Evolutionary conservation across 2,888 invertebrate genomes (phyloP).

Genomic region (Mimumesa dahlbomi): DNA sequence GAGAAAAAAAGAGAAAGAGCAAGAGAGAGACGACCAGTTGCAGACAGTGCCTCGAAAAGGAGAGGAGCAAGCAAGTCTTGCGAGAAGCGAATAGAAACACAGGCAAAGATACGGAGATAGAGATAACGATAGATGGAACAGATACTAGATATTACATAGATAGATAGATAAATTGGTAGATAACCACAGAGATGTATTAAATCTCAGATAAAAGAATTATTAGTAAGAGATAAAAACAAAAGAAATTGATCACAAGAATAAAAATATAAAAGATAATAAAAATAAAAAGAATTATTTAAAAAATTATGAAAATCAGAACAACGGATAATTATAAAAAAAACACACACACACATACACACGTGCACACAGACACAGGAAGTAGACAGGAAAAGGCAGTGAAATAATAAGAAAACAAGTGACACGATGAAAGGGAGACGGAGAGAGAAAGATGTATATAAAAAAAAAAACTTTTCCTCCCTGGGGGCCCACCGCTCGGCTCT

Average conservation of each 20-base stretch:
- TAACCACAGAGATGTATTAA: background rate
- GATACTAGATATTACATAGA: constrained; percentile 15
- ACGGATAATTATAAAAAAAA: too few relatives aligned
- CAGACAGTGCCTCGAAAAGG: background rate
- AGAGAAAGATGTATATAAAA: constrained; percentile 7
- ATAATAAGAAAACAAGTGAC: constrained; percentile 22
- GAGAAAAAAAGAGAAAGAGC: constrained; percentile 2
- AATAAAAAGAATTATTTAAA: too few relatives aligned
- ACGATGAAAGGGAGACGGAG: background rate
- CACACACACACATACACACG: too few relatives aligned
- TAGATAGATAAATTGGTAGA: background rate
- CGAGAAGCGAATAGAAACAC: background rate
- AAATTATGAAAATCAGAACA: too few relatives aligned
- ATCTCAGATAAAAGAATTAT: too few relatives aligned
- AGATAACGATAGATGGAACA: constrained; percentile 1
- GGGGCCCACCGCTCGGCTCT: constrained; percentile 50
- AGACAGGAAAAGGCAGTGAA: constrained; percentile 7
- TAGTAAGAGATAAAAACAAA: background rate
- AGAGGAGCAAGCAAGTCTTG: background rate
- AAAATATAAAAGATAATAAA: too few relatives aligned
- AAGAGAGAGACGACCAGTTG: constrained; percentile 2
- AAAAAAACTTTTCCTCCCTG: constrained; percentile 47
- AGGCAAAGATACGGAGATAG: background rate
- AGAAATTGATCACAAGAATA: too few relatives aligned
- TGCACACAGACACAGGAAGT: background rate